These are phyloP conservation scores for Hybognathus amarus DNA, from an alignment of 2,797 vertebrate species.

Conservation along the genomic window DNA sequence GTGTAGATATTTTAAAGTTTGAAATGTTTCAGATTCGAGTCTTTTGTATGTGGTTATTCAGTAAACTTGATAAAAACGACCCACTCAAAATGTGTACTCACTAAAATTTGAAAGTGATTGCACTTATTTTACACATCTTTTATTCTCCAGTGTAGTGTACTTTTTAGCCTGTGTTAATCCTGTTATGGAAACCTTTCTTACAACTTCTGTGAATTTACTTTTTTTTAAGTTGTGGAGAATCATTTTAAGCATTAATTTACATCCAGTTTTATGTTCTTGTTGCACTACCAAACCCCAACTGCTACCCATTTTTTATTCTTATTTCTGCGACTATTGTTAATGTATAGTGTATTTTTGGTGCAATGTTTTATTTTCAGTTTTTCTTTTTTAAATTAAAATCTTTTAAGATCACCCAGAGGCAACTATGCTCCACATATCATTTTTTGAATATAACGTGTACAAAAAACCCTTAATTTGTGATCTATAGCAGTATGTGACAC, in stretches of 20 bases:
- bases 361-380: conserved; percentile 44
- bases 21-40: background rate
- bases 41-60: background rate
- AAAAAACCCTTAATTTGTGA: background rate
- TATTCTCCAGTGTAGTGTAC: background rate
- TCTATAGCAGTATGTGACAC: conserved; percentile 45
- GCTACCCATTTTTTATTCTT: conserved; percentile 7
- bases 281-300: conserved; percentile 55
- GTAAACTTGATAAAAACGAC: background rate
- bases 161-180: background rate
- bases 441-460: conserved; percentile 31
- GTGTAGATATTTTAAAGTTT: background rate
- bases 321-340: conserved; percentile 30
- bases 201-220: conserved; percentile 21
- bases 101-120: background rate
- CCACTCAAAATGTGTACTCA: background rate
- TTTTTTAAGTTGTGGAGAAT: conserved; percentile 32
- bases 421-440: conserved; percentile 40
- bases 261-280: conserved; percentile 27
- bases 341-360: conserved; percentile 42
- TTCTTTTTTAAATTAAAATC: conserved; percentile 44
- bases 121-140: background rate
- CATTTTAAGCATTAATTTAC: conserved; percentile 53
- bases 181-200: background rate
- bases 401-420: conserved; percentile 47